Evolutionary conservation across 1,140 invertebrate species (phyloP).

Genomic region (Megathymus violae): DNA sequence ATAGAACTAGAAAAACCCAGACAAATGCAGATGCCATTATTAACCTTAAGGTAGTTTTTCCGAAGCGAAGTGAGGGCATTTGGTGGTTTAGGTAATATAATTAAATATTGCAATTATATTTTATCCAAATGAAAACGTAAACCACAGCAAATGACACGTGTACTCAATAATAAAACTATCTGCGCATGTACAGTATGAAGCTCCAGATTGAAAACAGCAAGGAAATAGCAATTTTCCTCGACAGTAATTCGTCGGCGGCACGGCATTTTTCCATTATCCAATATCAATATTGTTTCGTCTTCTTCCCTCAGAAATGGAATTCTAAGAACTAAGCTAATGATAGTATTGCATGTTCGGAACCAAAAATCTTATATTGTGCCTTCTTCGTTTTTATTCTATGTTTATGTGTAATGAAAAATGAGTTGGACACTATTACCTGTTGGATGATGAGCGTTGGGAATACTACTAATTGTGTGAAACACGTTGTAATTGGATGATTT

Average conservation of each 20-base stretch:
- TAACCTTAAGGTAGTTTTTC: too few species aligned
- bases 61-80: too few species aligned
- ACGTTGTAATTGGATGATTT: too few species aligned
- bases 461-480: too few species aligned
- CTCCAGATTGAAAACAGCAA: constrained; percentile 46
- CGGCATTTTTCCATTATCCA: constrained; percentile 76
- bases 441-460: too few species aligned
- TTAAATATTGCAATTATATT: too few species aligned
- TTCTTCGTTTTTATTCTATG: constrained; percentile 18
- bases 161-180: constrained; percentile 11
- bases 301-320: constrained; percentile 62
- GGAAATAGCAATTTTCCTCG: constrained; percentile 69
- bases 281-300: constrained; percentile 79
- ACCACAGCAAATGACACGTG: not conserved
- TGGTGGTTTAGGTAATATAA: too few species aligned
- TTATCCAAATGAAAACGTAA: too few species aligned
- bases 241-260: constrained; percentile 62
- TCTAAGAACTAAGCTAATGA: constrained; percentile 60
- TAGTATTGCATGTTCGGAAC: constrained; percentile 58
- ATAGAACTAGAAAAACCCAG: too few species aligned
- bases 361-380: constrained; percentile 1
- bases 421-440: too few species aligned
- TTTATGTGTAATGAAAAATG: too few species aligned
- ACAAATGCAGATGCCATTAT: too few species aligned
- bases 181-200: constrained; percentile 42